These are phyloP conservation scores for Stichodactyla mertensii DNA, from an alignment of 64 coral and sea anemone species.

Conservation along the genomic window DNA sequence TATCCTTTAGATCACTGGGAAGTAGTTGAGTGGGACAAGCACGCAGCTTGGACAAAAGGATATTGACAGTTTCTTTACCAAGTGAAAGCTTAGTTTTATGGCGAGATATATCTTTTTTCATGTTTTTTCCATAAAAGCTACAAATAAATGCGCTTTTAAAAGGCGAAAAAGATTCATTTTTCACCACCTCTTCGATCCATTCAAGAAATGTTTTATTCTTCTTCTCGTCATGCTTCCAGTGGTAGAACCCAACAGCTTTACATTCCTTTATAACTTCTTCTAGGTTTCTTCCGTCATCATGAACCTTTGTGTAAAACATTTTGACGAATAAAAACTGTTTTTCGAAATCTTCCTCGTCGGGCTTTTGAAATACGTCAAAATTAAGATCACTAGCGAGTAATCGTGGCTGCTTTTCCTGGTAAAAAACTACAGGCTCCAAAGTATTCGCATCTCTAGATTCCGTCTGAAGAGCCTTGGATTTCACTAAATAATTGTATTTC, in stretches of 20 bases:
- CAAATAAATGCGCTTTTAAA: constrained; percentile 14
- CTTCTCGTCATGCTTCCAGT: not conserved
- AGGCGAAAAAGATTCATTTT: not conserved
- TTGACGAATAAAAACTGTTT: constrained; percentile 34
- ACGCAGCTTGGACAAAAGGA: too few species aligned
- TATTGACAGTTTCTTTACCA: not conserved
- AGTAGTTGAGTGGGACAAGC: not conserved
- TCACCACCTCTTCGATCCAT: not conserved
- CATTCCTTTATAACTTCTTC: constrained; percentile 33
- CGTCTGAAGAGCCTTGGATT: too few species aligned
- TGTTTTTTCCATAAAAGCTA: constrained; percentile 23
- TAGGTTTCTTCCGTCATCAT: not conserved
- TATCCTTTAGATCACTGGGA: not conserved
- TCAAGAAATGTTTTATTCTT: not conserved
- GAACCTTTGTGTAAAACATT: not conserved
- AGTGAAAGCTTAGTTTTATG: too few species aligned
- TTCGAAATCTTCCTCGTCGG: not conserved
- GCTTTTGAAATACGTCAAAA: too few species aligned
- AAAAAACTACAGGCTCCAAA: too few species aligned
- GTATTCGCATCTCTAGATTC: too few species aligned
- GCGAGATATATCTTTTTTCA: not conserved
- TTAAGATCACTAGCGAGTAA: too few species aligned
- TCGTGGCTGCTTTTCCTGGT: too few species aligned
- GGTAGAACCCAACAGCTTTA: constrained; percentile 26
- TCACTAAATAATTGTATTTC: too few species aligned